Conservation (phyloP, 2,797 vertebrate species). For the Dicrostonyx torquatus region DNA sequence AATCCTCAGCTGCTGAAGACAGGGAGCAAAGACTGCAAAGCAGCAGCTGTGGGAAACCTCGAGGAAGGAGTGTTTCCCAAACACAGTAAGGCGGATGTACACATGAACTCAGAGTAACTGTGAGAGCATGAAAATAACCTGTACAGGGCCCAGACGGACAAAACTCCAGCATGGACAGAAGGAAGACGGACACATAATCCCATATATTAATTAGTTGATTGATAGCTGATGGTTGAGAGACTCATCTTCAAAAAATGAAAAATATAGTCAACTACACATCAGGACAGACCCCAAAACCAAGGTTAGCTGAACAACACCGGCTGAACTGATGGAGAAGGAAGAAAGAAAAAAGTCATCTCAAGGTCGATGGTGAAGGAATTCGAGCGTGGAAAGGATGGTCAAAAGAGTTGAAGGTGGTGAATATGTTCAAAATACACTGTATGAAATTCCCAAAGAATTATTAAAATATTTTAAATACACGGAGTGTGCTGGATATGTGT, state of each 20-base stretch:
- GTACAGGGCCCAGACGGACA: background rate
- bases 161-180: background rate
- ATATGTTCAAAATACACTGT: background rate
- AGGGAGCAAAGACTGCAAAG: background rate
- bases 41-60: background rate
- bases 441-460: background rate
- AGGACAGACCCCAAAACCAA: background rate
- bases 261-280: background rate
- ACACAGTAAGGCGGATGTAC: background rate
- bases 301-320: background rate
- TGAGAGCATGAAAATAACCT: background rate
- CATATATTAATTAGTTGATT: background rate
- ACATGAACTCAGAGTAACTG: background rate
- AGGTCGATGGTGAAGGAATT: background rate
- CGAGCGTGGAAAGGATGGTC: background rate
- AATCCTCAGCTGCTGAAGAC: background rate
- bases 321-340: background rate
- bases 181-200: background rate
- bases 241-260: no score
- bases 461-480: background rate
- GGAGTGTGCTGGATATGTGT: background rate
- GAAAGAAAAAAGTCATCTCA: background rate
- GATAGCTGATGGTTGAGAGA: background rate
- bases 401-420: background rate
- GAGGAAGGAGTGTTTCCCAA: background rate